Base-by-base conservation (phyloP, 2,113 vertebrate genomes). In the Paralichthys olivaceus region DNA sequence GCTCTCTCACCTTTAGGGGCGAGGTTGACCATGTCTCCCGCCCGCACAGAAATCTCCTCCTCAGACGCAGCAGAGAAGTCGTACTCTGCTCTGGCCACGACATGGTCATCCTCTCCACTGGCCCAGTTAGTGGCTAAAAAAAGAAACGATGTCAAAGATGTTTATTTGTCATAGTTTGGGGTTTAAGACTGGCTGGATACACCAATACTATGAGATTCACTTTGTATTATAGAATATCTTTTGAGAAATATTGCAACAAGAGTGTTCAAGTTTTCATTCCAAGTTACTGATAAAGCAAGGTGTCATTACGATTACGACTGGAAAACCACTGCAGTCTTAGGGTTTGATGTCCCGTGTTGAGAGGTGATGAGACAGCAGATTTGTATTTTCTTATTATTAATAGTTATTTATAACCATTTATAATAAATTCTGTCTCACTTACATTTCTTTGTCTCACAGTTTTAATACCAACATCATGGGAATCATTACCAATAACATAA, bases 51-150 rank as follows among this genome's bases (percentile, higher is more conserved):
- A 87, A 99, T 93, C 93, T 99, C 98, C 89, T 98, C 97, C 88
- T 98, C 96, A 45, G 97, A 97, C 3, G 96, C 90, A 3, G 97
- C 96, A 61, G 7, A 91, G 82, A 99, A 99, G 83, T 98, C 97
- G 58, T 96, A 99, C 82, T 99, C 98, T 29, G 95, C 97, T 94
- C 96, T 95, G 81, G 96, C 98, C 72, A 99, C 96, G 15, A 99
- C 95, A 22, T 99, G 97, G 89, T 99, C 97, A 32, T 97, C 96
- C 61, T 99, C 97, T 70, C 96, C 98, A 60, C 83, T 97, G 0
- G 96, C 96, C 98, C 98, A 99, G 85, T 95, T 95, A 64, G 89
- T 91, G 19, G 56, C 95, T 92, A 63, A 87, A 93, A 2, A 47
- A 37, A 61, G 19, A 55, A 65, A 81, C 73, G n/a, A n/a, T n/a